Base-by-base conservation (phyloP, 2,888 invertebrate genomes). In the Agriopis aurantiaria region DNA sequence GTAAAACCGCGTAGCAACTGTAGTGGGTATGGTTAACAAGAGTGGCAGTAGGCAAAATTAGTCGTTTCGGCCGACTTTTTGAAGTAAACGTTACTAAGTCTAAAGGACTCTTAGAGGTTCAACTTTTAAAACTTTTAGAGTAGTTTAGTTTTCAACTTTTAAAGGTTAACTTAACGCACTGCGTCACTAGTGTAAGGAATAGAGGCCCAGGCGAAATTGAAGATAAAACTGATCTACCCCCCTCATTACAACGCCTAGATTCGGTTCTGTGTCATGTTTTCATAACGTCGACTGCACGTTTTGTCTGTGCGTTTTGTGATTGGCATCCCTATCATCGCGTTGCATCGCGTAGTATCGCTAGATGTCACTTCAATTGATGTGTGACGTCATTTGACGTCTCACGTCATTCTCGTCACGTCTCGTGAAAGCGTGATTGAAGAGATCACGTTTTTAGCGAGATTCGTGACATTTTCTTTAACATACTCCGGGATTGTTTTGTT, bases 381-480 rank as follows among this genome's bases (percentile, higher is more conserved):
- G 51, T 51, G 41, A 61, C 61, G 61, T 51, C 61, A 61, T 40
- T 51, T 51, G 59, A 59, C 59, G 59, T 53, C 59, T 66, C 43
- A 59, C 41, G 48, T 40, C 33, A 66, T 66, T 66, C 59, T 8
- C 10, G 65, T 66, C 65, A 59, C 59, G 65, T 58, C 43, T 8
- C 52, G 43, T 41, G 49, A 55, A 49, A 51, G 52, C 57, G 59
- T 58, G 65, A 66, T 66, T 66, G 57, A 66, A n/a, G 46, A 66
- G 58, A 66, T 66, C 65, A 65, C 56, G 56, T 53, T 59, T 23
- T 66, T 61, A 61, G 51, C 51, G 17, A 11, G 11, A 49, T 11
- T 61, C 51, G 61, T 41, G 49, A 51, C 61, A 11, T 17, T 58
- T 61, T 61, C 61, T 51, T 58, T 61, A 23, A 51, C 48, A 41